Base-by-base conservation (phyloP, 2,113 vertebrate genomes). In the Polypterus bichir region DNA sequence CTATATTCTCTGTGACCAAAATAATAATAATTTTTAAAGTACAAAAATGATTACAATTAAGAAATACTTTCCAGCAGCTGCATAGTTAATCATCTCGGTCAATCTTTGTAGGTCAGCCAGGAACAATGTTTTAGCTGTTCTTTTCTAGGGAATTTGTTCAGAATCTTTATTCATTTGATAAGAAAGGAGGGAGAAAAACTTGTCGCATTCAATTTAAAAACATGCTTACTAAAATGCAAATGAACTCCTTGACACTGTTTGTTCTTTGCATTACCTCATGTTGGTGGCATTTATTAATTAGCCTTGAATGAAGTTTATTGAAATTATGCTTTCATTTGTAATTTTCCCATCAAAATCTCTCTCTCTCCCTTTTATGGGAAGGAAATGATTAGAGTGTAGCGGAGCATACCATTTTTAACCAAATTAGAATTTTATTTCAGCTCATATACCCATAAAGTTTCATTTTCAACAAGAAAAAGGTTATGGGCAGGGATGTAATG, bases 91-190 rank as follows among this genome's bases (percentile, higher is more conserved):
- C 56, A 5, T 44, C n/a, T 45, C 6, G 44, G 54, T 63, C 48
- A 67, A 59, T 7, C 3, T 59, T 68, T 9, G 1, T 59, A 71
- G 48, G 11, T 4, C 55, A 70, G 6, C 6, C 67, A 73, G 65
- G n/a, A 2, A 60, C 71, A 72, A 69, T 65, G 44, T 0, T 0
- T 27, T 64, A 71, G 9, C 1, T 63, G 57, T 3, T 51, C 54
- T 44, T 59, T 59, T 49, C 52, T n/a, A 65, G 64, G 67, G 63
- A 71, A 60, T 56, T 9, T 3, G 0, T 3, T 47, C 58, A 55
- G 66, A 72, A 70, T 73, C 68, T 74, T 76, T 70, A 67, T 44
- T 54, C n/a, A 67, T 63, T 63, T n/a, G 6, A 48, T 58, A 7
- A 63, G 47, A 69, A 64, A 48, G 62, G 62, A 9, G 7, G 47